Conservation (phyloP, 2,113 vertebrate genomes). For the human region DNA sequence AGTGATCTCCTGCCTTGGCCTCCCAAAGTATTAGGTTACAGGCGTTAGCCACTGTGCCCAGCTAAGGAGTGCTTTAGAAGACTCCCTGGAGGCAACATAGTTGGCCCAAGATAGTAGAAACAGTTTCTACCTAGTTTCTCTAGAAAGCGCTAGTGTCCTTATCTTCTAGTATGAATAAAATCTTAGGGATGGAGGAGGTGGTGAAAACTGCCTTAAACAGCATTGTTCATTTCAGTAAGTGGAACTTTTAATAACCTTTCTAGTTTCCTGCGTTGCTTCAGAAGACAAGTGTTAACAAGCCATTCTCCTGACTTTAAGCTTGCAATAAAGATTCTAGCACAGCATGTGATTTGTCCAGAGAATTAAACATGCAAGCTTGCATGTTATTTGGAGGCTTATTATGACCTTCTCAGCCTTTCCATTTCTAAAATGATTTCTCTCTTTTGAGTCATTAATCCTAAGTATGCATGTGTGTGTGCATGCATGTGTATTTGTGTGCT, state of each 20-base stretch:
- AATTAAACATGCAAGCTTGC: slow-evolving; percentile 60
- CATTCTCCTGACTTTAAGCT: slow-evolving; percentile 28
- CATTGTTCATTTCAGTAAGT: slow-evolving; percentile 40
- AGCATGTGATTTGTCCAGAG: slow-evolving; percentile 62
- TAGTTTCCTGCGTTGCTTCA: slow-evolving; percentile 52
- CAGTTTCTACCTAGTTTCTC: not conserved
- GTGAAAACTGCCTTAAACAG: not conserved
- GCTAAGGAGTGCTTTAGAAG: slow-evolving; percentile 27
- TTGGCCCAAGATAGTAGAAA: not conserved
- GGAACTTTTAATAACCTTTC: slow-evolving; percentile 61
- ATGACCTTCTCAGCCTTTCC: slow-evolving; percentile 43
- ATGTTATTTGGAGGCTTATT: slow-evolving; percentile 60
- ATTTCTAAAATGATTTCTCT: slow-evolving; percentile 65
- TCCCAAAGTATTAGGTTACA: no score
- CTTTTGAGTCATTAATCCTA: slow-evolving; percentile 64
- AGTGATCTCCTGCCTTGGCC: no score
- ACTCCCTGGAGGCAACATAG: not conserved
- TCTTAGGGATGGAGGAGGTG: not conserved
- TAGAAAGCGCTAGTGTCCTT: not conserved
- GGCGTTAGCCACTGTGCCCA: no score
- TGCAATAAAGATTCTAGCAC: slow-evolving; percentile 54
- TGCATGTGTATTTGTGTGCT: not conserved
- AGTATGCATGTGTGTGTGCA: not conserved
- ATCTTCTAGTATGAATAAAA: not conserved
- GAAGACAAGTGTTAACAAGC: slow-evolving; percentile 72